Base-by-base conservation (phyloP, 2,888 invertebrate species). In the Ectropis crepuscularia region DNA sequence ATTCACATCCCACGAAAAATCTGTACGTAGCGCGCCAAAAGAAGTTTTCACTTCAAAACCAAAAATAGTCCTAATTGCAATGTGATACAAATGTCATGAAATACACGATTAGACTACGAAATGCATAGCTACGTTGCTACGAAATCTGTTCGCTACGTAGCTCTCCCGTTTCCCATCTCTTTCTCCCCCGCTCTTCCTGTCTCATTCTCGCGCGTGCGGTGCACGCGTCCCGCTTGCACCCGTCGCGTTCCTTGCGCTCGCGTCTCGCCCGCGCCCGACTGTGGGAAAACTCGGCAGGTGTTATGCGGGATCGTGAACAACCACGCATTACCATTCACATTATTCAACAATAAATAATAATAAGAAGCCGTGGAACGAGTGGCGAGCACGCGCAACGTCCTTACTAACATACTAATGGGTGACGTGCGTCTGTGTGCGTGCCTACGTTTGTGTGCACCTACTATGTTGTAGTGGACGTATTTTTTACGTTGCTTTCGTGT, bases 241-340 rank as follows among this genome's bases (percentile, higher is more conserved):
- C 89, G 81, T 85, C 83, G 74, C 85, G 82, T 89, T 88, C 89
- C 89, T 88, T 90, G 89, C 88, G 87, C 89, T 86, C 86, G 88
- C 85, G 85, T 82, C 74, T 76, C 79, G 81, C 79, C 79, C 78
- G 78, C 81, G 85, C 86, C 79, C 84, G 90, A 93, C 88, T 93
- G 93, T 93, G 93, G 93, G 93, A 93, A 93, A 93, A 92, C 86
- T 89, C 90, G 93, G 94, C 94, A 94, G 94, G 94, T 94, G 94
- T 88, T 92, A 90, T 90, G 93, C 92, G 91, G 88, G 91, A 92
- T 93, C 93, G 93, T 92, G 93, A 92, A 92, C 92, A 90, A 89
- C 91, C 90, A 92, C 87, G 92, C 91, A 92, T 92, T 92, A 92
- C 92, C 91, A 92, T 92, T 92, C 92, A 92, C 89, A 90, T 92